Evolutionary conservation across 2,113 vertebrate species (phyloP).

Genomic region (Glaucidium brasilianum): DNA sequence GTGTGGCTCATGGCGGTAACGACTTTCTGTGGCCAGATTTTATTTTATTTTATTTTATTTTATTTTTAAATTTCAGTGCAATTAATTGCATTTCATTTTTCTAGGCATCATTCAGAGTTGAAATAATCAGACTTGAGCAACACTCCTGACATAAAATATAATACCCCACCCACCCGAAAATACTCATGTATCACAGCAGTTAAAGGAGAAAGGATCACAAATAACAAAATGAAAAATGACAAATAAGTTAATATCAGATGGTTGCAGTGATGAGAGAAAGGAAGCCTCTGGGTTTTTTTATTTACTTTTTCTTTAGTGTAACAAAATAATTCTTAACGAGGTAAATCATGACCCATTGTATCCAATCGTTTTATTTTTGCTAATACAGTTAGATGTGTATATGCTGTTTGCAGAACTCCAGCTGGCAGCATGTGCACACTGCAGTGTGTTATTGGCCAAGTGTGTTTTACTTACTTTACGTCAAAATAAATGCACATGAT

Average conservation of each 20-base stretch:
- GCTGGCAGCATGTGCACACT: background rate
- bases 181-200: background rate
- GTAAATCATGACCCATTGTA: background rate
- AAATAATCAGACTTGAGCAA: fast-evolving
- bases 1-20: background rate
- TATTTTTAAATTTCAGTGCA: background rate
- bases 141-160: background rate
- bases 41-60: background rate
- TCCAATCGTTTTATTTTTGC: background rate
- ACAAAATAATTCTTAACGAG: background rate
- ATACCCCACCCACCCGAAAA: fast-evolving
- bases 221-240: background rate
- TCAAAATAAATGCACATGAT: background rate
- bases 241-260: fast-evolving
- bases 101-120: background rate
- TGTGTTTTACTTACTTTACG: background rate
- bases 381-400: background rate
- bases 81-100: background rate
- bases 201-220: background rate
- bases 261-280: background rate
- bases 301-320: background rate
- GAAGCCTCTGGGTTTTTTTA: background rate
- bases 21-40: background rate
- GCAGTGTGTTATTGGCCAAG: background rate
- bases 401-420: background rate